Conservation (phyloP, 37 sponge, comb jelly and placozoan species). For the Diacarnus erythraeanus region DNA sequence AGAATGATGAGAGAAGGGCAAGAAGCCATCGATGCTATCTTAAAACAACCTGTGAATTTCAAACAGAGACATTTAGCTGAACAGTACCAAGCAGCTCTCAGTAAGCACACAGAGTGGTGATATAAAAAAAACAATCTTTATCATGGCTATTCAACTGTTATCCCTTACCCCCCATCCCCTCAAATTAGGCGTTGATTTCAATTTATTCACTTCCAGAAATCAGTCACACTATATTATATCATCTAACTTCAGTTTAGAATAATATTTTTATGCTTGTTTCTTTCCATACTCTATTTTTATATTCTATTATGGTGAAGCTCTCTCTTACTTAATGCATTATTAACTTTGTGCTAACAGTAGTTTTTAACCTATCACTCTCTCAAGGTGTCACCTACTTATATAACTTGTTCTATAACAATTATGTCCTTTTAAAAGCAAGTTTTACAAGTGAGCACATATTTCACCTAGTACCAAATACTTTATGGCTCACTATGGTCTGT, state of each 20-base stretch:
- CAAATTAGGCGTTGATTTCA: background rate
- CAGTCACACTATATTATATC: background rate
- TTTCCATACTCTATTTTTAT: no score
- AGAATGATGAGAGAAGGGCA: constrained; percentile 25
- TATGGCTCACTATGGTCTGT: no score
- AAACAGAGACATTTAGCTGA: constrained; percentile 19
- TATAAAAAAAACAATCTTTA: background rate
- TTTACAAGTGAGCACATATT: no score
- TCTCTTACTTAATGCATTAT: no score
- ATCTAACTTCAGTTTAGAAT: background rate
- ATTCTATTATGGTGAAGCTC: no score
- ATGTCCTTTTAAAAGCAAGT: no score
- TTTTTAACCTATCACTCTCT: no score
- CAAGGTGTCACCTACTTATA: no score
- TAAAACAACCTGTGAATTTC: background rate
- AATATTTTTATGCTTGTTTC: no score
- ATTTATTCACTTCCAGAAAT: background rate
- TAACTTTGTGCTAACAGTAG: no score
- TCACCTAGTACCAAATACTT: no score
- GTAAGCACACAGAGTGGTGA: background rate
- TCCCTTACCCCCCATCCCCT: background rate
- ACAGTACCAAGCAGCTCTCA: constrained; percentile 23
- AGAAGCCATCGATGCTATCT: background rate
- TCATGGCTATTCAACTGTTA: background rate
- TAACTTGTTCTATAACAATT: no score